phyloP scores from a whole-genome alignment of 2,888 invertebrate genomes.

The Seladonia tumulorum region DNA sequence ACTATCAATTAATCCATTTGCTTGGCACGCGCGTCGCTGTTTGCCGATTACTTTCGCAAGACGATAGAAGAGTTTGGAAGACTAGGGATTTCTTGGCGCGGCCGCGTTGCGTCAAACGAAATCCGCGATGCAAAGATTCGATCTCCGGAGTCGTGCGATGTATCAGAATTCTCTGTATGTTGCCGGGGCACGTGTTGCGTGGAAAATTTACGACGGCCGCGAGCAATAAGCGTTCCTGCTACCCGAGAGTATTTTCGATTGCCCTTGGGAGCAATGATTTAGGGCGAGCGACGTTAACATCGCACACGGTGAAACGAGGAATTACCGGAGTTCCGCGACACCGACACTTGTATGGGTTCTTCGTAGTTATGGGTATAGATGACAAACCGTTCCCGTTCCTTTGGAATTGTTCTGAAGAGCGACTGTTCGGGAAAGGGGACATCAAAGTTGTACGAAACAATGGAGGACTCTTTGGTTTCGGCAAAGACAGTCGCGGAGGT shows the following conservation, averaged over 20 bases:
- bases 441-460: neutral
- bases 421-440: neutral
- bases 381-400: neutral
- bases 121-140: no score
- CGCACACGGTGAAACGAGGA: neutral
- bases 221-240: neutral
- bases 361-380: neutral
- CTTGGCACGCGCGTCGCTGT: constrained; percentile 10
- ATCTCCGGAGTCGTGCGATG: no score
- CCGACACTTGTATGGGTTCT: neutral
- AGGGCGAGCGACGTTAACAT: neutral
- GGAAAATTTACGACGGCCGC: neutral
- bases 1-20: constrained; percentile 7
- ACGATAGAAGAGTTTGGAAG: neutral
- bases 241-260: neutral
- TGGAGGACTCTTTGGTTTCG: neutral
- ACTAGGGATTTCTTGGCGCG: neutral
- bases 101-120: no score
- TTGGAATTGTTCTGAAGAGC: neutral
- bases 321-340: neutral
- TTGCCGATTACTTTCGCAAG: neutral
- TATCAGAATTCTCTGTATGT: neutral
- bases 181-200: neutral
- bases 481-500: neutral
- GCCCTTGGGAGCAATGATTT: neutral